phyloP scores from a whole-genome alignment of 2,113 vertebrate species.

The Hucho hucho region DNA sequence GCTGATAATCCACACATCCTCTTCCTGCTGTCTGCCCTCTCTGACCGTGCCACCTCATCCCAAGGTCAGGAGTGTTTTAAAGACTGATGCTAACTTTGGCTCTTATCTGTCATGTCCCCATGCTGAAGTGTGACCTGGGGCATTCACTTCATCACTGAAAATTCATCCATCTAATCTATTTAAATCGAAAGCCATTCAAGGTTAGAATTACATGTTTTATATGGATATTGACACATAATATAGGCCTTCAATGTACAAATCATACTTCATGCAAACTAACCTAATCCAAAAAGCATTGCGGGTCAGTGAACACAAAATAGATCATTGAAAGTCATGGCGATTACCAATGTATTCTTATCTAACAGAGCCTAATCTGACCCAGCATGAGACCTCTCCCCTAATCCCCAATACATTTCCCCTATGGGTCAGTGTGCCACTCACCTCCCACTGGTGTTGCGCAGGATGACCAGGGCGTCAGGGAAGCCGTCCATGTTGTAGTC shows the following conservation, averaged over 20 bases:
- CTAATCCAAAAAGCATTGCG: too few species aligned
- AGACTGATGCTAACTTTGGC: neutral
- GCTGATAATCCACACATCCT: slow-evolving; percentile 25
- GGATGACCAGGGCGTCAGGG: slow-evolving; percentile 90
- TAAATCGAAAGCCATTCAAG: neutral
- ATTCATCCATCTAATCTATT: neutral
- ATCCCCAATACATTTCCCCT: too few species aligned
- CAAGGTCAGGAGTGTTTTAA: neutral
- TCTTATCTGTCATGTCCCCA: neutral
- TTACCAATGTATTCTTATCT: too few species aligned
- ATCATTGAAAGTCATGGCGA: too few species aligned
- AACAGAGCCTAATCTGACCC: too few species aligned
- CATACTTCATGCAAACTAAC: too few species aligned
- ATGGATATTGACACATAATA: too few species aligned
- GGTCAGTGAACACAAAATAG: too few species aligned
- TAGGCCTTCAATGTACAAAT: too few species aligned
- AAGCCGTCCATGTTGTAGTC: slow-evolving; percentile 99
- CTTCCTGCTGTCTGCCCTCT: slow-evolving; percentile 13
- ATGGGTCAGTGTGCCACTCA: slow-evolving; percentile 52
- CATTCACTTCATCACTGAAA: neutral
- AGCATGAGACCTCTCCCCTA: too few species aligned
- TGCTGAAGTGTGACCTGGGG: neutral
- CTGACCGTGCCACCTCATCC: slow-evolving; percentile 2
- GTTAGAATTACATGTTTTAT: neutral
- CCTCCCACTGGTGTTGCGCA: slow-evolving; percentile 88